Conservation (phyloP, 2,797 vertebrate genomes). For the Manis pentadactyla region DNA sequence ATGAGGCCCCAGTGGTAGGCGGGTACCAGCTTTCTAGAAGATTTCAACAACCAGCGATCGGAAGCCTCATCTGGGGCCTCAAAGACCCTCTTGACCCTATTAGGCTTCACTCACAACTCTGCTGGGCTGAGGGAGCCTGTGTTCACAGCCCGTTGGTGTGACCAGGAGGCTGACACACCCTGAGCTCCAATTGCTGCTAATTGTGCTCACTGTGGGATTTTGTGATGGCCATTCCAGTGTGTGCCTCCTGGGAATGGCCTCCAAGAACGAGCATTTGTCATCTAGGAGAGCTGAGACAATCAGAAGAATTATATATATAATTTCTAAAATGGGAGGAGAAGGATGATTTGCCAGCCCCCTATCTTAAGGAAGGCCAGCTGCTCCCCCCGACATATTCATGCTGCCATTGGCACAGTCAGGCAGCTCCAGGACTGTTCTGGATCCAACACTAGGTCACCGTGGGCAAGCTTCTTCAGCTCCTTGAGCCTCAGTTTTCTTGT, state of each 20-base stretch:
- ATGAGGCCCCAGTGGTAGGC: background rate
- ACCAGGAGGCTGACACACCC: background rate
- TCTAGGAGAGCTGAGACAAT: background rate
- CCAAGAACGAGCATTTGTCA: background rate
- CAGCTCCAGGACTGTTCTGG: background rate
- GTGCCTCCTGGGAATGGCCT: background rate
- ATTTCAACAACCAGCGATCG: background rate
- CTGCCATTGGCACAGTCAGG: too few relatives aligned
- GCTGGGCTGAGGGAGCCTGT: background rate
- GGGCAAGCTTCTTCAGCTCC: background rate
- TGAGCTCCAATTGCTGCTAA: background rate
- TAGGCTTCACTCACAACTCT: background rate
- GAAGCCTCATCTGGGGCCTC: background rate
- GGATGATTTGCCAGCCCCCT: background rate
- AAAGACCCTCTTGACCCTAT: background rate
- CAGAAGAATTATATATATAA: background rate
- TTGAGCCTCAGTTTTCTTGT: background rate
- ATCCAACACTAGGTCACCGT: background rate
- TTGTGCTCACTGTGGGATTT: background rate
- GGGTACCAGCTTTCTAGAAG: background rate
- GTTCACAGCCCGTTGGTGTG: background rate
- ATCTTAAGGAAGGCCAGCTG: background rate
- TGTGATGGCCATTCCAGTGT: background rate
- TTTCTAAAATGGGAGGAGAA: background rate
- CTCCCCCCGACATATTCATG: background rate